These are phyloP conservation scores for Pipistrellus nathusii DNA, from an alignment of 2,797 vertebrate species.

Conservation along the genomic window DNA sequence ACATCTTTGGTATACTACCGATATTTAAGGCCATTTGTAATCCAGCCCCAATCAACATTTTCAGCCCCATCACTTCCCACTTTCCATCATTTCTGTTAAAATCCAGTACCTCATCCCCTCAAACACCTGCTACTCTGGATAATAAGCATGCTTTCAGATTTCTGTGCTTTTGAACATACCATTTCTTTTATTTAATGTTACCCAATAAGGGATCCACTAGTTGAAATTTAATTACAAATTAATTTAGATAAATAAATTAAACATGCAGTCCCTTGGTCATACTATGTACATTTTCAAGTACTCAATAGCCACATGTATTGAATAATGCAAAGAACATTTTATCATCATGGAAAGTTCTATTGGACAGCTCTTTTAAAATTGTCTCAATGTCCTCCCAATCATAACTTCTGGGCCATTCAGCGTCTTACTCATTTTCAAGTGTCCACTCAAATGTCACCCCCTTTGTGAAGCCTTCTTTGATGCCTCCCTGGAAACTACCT, in stretches of 20 bases:
- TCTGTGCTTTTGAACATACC: slow-evolving; percentile 1
- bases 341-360: not conserved
- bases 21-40: not conserved
- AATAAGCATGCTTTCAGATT: not conserved
- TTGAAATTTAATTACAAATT: slow-evolving; percentile 28
- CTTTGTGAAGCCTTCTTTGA: not conserved
- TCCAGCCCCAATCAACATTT: not conserved
- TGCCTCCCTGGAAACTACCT: not conserved
- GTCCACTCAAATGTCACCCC: not conserved
- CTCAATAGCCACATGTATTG: not conserved
- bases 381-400: not conserved
- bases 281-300: not conserved
- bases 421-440: not conserved
- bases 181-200: not conserved
- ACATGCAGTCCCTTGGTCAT: not conserved
- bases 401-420: not conserved
- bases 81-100: not conserved
- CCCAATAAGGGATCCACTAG: not conserved
- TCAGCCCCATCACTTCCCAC: not conserved
- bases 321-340: not conserved
- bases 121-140: not conserved
- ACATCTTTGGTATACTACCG: not conserved
- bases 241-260: slow-evolving; percentile 16
- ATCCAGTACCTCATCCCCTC: not conserved
- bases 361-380: not conserved